Percentiles rank a stretch among this genome's conserved stretches.
phyloP scores from a whole-genome alignment of 2,113 vertebrate genomes.

The Pseudorectes ferrugineus region DNA sequence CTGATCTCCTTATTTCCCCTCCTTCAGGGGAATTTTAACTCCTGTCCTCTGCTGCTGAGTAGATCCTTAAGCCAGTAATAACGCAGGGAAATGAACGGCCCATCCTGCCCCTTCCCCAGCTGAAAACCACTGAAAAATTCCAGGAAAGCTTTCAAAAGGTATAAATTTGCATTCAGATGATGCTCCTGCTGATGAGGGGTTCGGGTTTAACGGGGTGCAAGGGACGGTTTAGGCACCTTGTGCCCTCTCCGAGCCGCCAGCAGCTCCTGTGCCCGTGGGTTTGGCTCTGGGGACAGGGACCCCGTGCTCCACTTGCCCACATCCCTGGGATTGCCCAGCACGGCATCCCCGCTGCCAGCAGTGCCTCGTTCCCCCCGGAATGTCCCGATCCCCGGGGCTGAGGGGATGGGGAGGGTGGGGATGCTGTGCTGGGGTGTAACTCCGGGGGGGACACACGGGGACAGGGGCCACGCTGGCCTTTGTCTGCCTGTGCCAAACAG shows the following conservation, averaged over 20 bases:
- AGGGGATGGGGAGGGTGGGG: not conserved
- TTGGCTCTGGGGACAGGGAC: not conserved
- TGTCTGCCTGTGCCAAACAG: slow-evolving; percentile 28
- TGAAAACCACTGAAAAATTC: not conserved
- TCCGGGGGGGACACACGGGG: not conserved
- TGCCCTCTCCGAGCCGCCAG: not conserved
- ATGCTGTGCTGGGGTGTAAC: not conserved
- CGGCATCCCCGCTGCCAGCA: not conserved
- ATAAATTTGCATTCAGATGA: not conserved
- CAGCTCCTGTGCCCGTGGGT: not conserved
- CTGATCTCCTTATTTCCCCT: not conserved
- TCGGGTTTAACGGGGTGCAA: fast-evolving
- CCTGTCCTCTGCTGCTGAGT: not conserved
- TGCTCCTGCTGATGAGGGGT: not conserved
- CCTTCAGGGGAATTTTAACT: not conserved
- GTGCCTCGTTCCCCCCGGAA: fast-evolving
- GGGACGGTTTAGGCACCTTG: fast-evolving
- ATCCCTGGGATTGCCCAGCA: fast-evolving
- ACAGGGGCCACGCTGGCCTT: not conserved
- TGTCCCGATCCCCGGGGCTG: fast-evolving
- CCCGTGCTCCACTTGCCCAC: fast-evolving
- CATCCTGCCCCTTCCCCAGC: not conserved
- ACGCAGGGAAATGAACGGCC: fast-evolving
- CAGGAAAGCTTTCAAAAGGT: not conserved
- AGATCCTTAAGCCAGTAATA: not conserved